Evolutionary conservation across 2,113 vertebrate genomes (phyloP).

Genomic region (Gymnorhina tibicen): DNA sequence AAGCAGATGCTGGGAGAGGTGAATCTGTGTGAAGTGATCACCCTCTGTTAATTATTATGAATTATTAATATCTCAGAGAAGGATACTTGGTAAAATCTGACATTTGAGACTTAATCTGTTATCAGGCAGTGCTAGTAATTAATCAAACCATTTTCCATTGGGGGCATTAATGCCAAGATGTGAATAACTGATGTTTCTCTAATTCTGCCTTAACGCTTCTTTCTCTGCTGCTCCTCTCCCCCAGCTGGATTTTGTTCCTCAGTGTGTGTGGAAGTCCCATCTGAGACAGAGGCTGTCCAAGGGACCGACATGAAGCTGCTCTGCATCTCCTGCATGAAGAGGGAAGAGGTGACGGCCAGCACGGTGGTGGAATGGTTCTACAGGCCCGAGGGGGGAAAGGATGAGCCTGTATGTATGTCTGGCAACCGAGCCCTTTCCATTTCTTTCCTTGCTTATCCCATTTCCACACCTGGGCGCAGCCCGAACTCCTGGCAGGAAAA

Average conservation of each 20-base stretch:
- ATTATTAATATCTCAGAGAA: background rate
- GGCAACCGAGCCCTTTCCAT: background rate
- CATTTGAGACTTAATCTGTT: background rate
- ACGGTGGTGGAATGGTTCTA: slow-evolving; percentile 90
- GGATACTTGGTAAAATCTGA: background rate
- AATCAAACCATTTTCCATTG: background rate
- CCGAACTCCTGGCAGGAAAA: background rate
- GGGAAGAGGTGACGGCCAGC: slow-evolving; percentile 85
- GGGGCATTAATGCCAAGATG: background rate
- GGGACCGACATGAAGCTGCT: slow-evolving; percentile 85
- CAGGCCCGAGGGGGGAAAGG: slow-evolving; percentile 59
- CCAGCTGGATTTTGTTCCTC: slow-evolving; percentile 78
- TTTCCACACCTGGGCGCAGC: background rate
- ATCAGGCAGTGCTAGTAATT: background rate
- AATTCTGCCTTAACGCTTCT: background rate
- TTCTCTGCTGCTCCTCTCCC: background rate
- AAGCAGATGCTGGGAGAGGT: background rate
- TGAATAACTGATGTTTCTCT: background rate
- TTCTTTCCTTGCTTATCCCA: background rate
- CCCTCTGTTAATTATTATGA: background rate
- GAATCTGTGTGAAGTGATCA: background rate
- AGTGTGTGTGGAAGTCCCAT: slow-evolving; percentile 90
- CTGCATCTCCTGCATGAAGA: slow-evolving; percentile 93
- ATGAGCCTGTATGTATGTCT: slow-evolving; percentile 76
- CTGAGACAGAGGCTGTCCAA: slow-evolving; percentile 85